Evolutionary conservation across 2,113 vertebrate species (phyloP).

Genomic region (Rhinogobius similis): DNA sequence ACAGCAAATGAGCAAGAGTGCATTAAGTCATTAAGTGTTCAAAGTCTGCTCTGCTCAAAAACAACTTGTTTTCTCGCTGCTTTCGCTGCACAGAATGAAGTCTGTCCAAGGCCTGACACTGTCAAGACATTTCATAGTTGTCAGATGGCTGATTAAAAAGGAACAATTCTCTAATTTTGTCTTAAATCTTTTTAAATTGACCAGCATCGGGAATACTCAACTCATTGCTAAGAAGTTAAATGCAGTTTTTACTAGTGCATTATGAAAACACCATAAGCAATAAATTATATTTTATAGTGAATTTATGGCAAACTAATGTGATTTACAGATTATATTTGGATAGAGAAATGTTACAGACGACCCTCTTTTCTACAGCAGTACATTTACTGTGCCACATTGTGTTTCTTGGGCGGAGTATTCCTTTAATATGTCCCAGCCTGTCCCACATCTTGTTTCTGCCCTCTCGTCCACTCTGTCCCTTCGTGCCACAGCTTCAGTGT

Average conservation of each 20-base stretch:
- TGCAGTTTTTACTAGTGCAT: background rate
- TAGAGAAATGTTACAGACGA: background rate
- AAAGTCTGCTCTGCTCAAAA: constrained; percentile 14
- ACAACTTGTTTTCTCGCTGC: constrained; percentile 10
- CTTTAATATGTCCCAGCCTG: constrained; percentile 1
- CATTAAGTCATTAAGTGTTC: constrained; percentile 14
- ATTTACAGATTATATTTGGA: background rate
- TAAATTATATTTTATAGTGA: background rate
- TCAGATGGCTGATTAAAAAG: constrained; percentile 1
- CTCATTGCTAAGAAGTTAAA: background rate
- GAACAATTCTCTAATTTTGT: background rate
- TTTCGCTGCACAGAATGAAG: constrained; percentile 10
- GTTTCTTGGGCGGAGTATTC: background rate
- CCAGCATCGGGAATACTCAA: background rate
- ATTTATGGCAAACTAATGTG: background rate
- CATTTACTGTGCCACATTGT: background rate
- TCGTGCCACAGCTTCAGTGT: constrained; percentile 7
- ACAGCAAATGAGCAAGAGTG: constrained; percentile 9
- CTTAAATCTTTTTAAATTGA: constrained; percentile 1
- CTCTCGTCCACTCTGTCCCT: background rate
- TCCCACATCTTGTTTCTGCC: constrained; percentile 10
- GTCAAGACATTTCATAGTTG: background rate
- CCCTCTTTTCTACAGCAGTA: background rate
- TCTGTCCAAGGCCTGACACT: constrained; percentile 9
- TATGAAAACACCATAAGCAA: background rate